These are phyloP conservation scores for Melanerpes formicivorus DNA, from an alignment of 2,113 vertebrate genomes.

Conservation along the genomic window DNA sequence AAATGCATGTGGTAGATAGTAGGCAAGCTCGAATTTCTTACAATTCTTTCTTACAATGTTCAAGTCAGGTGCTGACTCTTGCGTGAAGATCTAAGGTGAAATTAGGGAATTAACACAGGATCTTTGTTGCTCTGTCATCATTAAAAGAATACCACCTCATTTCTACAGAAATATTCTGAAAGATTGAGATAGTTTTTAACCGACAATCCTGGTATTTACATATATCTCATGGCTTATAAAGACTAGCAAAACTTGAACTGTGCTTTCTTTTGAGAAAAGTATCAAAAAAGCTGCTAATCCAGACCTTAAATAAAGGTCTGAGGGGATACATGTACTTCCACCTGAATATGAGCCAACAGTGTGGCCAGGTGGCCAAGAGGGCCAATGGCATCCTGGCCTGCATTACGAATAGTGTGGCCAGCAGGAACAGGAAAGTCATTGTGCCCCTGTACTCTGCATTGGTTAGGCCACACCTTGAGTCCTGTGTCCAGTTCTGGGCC, in stretches of 20 bases:
- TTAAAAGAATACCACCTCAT: background rate
- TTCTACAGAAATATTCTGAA: background rate
- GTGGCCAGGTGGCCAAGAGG: no score
- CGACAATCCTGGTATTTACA: background rate
- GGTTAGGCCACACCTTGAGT: no score
- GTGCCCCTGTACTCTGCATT: no score
- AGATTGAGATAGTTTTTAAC: background rate
- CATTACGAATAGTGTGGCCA: no score
- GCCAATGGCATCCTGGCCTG: no score
- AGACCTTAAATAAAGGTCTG: conserved; percentile 13
- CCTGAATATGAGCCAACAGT: no score
- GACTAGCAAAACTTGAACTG: background rate
- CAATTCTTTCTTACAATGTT: background rate
- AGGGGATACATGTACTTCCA: conserved; percentile 12
- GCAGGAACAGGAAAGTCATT: no score
- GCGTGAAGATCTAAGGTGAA: background rate
- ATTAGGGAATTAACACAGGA: background rate
- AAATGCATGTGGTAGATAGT: background rate
- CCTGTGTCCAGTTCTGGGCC: no score
- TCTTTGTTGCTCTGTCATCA: background rate
- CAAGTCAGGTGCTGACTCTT: background rate
- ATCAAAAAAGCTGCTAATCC: conserved; percentile 33
- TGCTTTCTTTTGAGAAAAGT: background rate
- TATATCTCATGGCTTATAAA: conserved; percentile 13
- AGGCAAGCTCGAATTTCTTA: background rate